Conservation (phyloP, 1,140 invertebrate species). For the Prorops nasuta region DNA sequence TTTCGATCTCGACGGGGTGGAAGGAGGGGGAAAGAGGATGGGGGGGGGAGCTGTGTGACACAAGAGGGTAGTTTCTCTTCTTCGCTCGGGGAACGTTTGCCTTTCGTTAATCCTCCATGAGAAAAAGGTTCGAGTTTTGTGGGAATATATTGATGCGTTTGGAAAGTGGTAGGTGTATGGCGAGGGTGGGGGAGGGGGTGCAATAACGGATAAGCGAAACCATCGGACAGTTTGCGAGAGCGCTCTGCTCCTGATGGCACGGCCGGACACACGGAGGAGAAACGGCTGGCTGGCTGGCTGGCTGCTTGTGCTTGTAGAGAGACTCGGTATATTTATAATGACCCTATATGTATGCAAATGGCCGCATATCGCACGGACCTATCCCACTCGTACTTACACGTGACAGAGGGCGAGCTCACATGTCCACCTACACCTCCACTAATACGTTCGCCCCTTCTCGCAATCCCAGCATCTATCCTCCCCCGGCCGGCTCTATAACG, state of each 20-base stretch:
- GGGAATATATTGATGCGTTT: too few relatives aligned
- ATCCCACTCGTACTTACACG: constrained; percentile 44
- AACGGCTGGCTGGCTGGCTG: too few relatives aligned
- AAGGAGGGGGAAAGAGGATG: too few relatives aligned
- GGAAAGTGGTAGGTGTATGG: too few relatives aligned
- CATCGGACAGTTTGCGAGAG: constrained; percentile 45
- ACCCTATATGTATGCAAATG: constrained; percentile 59
- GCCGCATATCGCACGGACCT: constrained; percentile 52
- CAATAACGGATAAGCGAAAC: constrained; percentile 55
- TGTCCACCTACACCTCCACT: constrained; percentile 21
- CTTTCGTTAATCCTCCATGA: too few relatives aligned
- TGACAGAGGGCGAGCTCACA: constrained; percentile 46
- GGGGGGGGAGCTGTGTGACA: too few relatives aligned
- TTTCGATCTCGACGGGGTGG: too few relatives aligned
- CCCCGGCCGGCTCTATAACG: too few relatives aligned
- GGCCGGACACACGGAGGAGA: constrained; percentile 45
- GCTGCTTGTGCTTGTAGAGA: constrained; percentile 29
- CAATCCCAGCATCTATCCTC: too few relatives aligned
- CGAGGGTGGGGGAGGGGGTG: constrained; percentile 28
- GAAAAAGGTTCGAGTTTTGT: too few relatives aligned
- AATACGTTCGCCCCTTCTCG: not conserved
- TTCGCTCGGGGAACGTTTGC: too few relatives aligned
- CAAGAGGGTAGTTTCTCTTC: too few relatives aligned
- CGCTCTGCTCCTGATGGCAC: constrained; percentile 43
- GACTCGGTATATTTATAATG: constrained; percentile 56